phyloP scores from a whole-genome alignment of 2,113 vertebrate genomes.

The Rhodinocichla rosea region DNA sequence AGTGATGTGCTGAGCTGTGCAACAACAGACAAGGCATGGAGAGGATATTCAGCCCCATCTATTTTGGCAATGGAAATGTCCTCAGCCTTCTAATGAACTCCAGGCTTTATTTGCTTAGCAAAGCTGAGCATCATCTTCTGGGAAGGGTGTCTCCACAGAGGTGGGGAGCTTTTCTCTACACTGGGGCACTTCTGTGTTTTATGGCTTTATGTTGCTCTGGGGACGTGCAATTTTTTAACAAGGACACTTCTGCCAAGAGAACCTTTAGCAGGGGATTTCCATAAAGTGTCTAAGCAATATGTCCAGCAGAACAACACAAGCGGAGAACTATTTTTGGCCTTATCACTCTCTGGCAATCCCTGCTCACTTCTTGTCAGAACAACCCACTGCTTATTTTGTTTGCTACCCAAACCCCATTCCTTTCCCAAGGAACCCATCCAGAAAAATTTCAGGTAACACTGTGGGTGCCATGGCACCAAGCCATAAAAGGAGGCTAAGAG shows the following conservation, averaged over 20 bases:
- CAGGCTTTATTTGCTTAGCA: background rate
- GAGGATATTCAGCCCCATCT: background rate
- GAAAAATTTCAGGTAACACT: background rate
- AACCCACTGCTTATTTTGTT: background rate
- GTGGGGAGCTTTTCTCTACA: background rate
- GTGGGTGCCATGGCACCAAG: fast-evolving
- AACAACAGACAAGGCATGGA: background rate
- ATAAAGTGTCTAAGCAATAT: background rate
- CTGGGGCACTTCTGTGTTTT: background rate
- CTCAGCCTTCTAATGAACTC: background rate
- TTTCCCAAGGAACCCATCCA: background rate
- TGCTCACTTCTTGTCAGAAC: background rate
- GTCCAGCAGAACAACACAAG: background rate
- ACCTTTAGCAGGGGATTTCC: background rate
- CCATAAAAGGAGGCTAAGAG: background rate
- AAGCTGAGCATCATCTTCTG: background rate
- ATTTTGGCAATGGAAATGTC: background rate
- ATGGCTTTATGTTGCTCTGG: background rate
- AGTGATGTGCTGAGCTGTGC: background rate
- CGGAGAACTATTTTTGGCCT: background rate
- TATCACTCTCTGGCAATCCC: background rate
- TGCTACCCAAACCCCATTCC: background rate
- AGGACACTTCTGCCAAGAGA: background rate
- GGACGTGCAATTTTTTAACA: background rate
- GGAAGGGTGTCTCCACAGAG: fast-evolving